Base-by-base conservation (phyloP, 2,113 vertebrate genomes). In the Labeo rohita region DNA sequence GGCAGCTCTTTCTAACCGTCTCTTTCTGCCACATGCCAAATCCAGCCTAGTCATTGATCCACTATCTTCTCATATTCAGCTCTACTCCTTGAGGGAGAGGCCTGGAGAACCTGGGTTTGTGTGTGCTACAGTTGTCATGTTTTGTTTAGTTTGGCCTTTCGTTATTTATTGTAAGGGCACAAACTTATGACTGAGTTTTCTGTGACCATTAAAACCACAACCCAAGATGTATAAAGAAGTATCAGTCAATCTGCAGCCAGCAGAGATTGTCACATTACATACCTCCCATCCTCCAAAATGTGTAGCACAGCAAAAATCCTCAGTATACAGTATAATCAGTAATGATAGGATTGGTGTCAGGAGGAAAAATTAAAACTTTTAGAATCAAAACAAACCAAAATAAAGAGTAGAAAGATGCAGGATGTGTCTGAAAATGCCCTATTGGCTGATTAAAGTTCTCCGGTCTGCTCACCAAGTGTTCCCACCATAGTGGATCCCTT, bases 401-500 rank as follows among this genome's bases (percentile, higher is more conserved):
- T 23, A 11, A 11, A 34, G 12, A 28, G 45, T 63, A 18, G 2
- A 66, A 28, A 66, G 9, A 56, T 15, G 9, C 8, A 18, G 18
- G 28, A 28, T 47, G 9, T 52, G 16, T 45, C 34, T 45, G 23
- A 61, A 56, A 68, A 61, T 75, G 59, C 70, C 21, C 34, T 56
- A 56, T 65, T 59, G 65, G 47, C 39, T 52, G 45, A 16, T 85
- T 66, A 50, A 83, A 81, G 77, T 79, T 76, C 72, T 81, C 65
- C 43, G 0, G 7, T 39, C 68, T 43, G 3, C 39, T 16, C 50
- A 15, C 68, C 78, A 70, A 56, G 59, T 83, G 49, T 76, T 86
- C 88, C 86, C 75, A 88, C 85, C 61, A 28, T 36, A 78, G 94
- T 94, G 89, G 92, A 95, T 95, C 94, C 92, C 94, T 94, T 94